Evolutionary conservation across 2,888 invertebrate genomes (phyloP).

Genomic region (Euproctis similis): DNA sequence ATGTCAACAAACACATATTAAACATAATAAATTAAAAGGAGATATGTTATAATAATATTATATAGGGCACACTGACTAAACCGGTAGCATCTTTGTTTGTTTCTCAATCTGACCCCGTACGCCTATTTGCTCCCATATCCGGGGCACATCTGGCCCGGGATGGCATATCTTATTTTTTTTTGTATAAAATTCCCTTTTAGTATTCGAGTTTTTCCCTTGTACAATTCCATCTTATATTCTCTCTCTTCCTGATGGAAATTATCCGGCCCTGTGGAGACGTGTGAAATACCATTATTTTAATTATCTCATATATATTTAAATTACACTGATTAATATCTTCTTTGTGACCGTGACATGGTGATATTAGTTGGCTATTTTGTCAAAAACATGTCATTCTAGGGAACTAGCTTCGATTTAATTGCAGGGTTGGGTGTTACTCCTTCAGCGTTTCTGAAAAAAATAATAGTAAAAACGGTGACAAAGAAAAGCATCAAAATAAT

Average conservation of each 20-base stretch:
- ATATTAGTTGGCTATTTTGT: neutral
- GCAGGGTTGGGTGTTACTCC: neutral
- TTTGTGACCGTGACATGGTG: no score
- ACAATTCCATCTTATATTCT: neutral
- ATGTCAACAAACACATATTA: no score
- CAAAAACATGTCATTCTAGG: neutral
- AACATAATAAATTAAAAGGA: no score
- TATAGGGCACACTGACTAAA: no score
- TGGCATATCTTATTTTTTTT: constrained; percentile 17
- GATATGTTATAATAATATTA: no score
- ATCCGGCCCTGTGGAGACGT: no score
- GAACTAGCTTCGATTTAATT: neutral
- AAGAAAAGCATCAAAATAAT: constrained; percentile 8
- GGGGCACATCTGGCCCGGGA: constrained; percentile 14
- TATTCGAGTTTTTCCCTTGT: constrained; percentile 3
- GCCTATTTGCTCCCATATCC: constrained; percentile 18
- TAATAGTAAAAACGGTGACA: constrained; percentile 4
- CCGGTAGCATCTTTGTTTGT: constrained; percentile 8
- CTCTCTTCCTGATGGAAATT: neutral
- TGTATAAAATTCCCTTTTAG: constrained; percentile 12
- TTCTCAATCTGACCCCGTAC: constrained; percentile 15
- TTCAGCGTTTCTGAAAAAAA: neutral
- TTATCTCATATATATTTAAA: neutral
- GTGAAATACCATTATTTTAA: no score
- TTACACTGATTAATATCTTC: no score